Conservation (phyloP, 2,113 vertebrate species). For the Cricetomys ansorgei region DNA sequence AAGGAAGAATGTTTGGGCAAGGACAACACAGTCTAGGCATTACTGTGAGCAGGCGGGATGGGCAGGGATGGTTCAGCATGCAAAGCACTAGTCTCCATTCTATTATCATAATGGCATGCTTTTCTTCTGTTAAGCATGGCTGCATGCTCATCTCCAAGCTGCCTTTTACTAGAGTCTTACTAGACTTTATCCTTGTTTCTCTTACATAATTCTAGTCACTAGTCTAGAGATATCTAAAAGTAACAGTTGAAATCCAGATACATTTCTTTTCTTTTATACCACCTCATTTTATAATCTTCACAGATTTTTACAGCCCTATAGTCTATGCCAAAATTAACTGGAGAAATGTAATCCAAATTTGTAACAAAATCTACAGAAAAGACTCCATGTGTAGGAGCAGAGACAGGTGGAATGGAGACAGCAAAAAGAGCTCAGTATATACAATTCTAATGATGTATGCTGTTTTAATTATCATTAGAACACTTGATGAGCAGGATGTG, state of each 20-base stretch:
- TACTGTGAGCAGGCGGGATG: not conserved
- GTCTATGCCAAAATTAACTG: slow-evolving; percentile 49
- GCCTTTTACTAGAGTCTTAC: not conserved
- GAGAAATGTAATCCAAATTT: slow-evolving; percentile 15
- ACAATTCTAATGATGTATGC: slow-evolving; percentile 4
- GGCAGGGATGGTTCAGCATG: not conserved
- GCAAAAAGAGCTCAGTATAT: not conserved
- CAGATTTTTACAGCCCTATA: slow-evolving; percentile 62
- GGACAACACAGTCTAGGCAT: slow-evolving; percentile 5
- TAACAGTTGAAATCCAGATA: not conserved
- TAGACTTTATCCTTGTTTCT: slow-evolving; percentile 24
- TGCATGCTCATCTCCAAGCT: not conserved
- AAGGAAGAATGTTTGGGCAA: not conserved
- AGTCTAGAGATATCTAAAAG: slow-evolving; percentile 10
- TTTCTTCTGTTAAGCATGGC: slow-evolving; percentile 25
- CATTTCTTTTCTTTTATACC: slow-evolving; percentile 31
- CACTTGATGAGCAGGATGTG: not conserved
- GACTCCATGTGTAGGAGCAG: not conserved
- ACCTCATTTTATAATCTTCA: slow-evolving; percentile 22
- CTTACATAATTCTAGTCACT: slow-evolving; percentile 33
- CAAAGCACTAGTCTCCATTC: not conserved
- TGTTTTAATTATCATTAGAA: slow-evolving; percentile 42
- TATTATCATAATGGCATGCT: slow-evolving; percentile 15
- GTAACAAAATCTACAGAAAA: slow-evolving; percentile 47
- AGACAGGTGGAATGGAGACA: not conserved